Evolutionary conservation across 2,888 invertebrate genomes (phyloP).

Genomic region (Phyllotreta cruciferae): DNA sequence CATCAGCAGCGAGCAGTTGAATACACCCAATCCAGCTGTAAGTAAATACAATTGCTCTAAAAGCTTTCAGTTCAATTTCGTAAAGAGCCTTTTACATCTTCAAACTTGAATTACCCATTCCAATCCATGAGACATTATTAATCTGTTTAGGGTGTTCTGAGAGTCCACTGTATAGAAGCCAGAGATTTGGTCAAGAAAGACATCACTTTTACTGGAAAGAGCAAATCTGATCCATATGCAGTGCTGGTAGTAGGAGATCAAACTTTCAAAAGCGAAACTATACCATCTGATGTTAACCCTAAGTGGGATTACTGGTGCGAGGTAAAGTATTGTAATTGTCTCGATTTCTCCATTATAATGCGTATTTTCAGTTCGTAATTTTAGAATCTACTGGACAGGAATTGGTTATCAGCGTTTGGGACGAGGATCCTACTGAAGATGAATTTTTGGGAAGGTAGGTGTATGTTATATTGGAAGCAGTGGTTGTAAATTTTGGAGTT

Average conservation of each 20-base stretch:
- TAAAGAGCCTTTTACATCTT: background rate
- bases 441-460: conserved; percentile 46
- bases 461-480: background rate
- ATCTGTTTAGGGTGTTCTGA: conserved; percentile 86
- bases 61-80: background rate
- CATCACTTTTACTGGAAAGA: conserved; percentile 84
- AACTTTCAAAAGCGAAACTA: conserved; percentile 89
- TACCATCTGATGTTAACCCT: conserved; percentile 91
- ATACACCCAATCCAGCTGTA: conserved; percentile 43
- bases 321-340: conserved; percentile 64
- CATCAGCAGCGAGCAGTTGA: conserved; percentile 71
- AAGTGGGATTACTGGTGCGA: conserved; percentile 98
- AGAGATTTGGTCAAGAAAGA: conserved; percentile 96
- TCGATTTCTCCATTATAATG: background rate
- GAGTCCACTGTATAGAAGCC: conserved; percentile 93
- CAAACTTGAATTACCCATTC: conserved; percentile 1
- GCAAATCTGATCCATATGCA: conserved; percentile 97
- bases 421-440: conserved; percentile 47
- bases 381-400: conserved; percentile 45
- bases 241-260: conserved; percentile 90
- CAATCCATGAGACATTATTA: no score
- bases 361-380: conserved; percentile 43
- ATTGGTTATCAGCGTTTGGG: conserved; percentile 46
- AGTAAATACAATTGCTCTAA: conserved; percentile 8
- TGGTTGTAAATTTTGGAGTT: conserved; percentile 43